Evolutionary conservation across 2,113 vertebrate genomes (phyloP).

Genomic region (Numida meleagris): DNA sequence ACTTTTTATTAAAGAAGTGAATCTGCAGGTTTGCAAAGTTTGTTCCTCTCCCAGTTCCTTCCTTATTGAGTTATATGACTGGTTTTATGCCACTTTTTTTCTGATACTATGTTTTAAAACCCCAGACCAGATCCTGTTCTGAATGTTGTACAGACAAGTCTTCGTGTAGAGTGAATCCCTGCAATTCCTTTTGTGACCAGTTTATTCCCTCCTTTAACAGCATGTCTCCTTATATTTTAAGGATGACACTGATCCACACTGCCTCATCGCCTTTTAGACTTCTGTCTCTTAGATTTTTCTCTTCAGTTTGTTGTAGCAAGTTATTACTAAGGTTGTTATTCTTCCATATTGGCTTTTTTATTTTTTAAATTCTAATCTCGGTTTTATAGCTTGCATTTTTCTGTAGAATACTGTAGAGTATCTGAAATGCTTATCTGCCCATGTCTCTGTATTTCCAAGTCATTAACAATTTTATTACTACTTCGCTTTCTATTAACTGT

Average conservation of each 20-base stretch:
- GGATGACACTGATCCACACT: not conserved
- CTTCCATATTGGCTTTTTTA: not conserved
- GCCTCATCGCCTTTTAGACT: slow-evolving; percentile 13
- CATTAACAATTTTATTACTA: not conserved
- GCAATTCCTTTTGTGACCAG: not conserved
- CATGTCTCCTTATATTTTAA: not conserved
- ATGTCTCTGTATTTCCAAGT: not conserved
- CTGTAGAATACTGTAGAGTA: not conserved
- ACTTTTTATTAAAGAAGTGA: not conserved
- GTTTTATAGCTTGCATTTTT: not conserved
- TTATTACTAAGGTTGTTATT: slow-evolving; percentile 18
- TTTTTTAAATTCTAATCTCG: not conserved
- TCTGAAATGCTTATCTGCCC: not conserved
- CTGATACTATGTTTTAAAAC: not conserved
- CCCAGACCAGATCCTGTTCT: not conserved
- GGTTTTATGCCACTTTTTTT: not conserved
- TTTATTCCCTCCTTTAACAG: not conserved
- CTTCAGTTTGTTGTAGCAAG: not conserved
- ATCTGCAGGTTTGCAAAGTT: not conserved
- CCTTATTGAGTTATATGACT: not conserved
- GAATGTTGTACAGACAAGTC: not conserved
- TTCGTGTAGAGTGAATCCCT: slow-evolving; percentile 3
- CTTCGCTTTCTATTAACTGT: not conserved
- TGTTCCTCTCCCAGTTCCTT: not conserved
- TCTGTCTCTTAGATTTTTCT: slow-evolving; percentile 19